Base-by-base conservation (phyloP, 2,888 invertebrate species). In the Ramazzottius varieornatus region DNA sequence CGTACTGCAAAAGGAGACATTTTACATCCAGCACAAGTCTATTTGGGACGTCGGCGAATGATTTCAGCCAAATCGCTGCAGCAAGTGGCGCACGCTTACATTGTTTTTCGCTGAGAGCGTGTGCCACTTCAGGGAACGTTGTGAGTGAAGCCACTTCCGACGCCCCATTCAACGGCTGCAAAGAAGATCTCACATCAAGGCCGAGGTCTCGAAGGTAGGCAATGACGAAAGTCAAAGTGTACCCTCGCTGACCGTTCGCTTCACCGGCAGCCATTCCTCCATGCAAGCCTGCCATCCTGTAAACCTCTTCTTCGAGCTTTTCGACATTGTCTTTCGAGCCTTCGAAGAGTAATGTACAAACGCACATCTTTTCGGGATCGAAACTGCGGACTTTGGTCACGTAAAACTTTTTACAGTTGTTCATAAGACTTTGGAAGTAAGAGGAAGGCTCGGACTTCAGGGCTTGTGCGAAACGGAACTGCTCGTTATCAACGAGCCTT, bases 401-500 rank as follows among this genome's bases (percentile, higher is more conserved):
- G 76, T 92, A 92, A 34, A 86, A 79, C 70, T 86, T 86, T 74
- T 93, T 93, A 0, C 92, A 72, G 0, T 83, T 83, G 70, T 93
- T 92, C 13, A 87, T 74, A 1, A 88, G 72, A 4, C 83, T 79
- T 0, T 83, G 81, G 64, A 78, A 72, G 79, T 84, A 83, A 0
- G 80, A 78, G 24, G 73, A 71, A 0, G 73, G 72, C 64, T 77
- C 76, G 8, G 78, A 76, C 69, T 79, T 79, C 67, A 80, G 71
- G 1, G 78, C 77, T 70, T 76, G 75, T 66, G 78, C 96, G 77
- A 98, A 89, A 69, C 86, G 83, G 75, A 98, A 98, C 80, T 98
- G 98, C 69, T 91, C 88, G 73, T 98, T 96, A 76, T 98, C 96
- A 86, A 98, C 88, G 13, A 98, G 80, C 32, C 96, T 82, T 67